These are phyloP conservation scores for Pseudorectes ferrugineus DNA, from an alignment of 2,113 vertebrate species.

Conservation along the genomic window DNA sequence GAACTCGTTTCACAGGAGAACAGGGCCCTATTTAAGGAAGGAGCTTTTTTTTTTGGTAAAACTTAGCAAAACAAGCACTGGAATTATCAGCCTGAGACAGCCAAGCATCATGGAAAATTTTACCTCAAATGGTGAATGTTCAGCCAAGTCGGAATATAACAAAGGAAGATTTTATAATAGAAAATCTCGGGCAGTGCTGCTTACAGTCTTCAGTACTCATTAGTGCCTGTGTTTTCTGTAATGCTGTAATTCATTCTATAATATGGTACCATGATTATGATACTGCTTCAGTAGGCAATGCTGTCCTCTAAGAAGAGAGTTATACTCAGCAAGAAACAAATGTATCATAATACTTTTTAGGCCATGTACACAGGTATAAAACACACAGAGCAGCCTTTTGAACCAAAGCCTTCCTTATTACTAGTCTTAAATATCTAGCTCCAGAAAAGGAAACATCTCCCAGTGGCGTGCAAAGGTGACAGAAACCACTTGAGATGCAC, in stretches of 20 bases:
- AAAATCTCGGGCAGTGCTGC: neutral
- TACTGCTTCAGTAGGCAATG: neutral
- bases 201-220: neutral
- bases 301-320: neutral
- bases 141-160: neutral
- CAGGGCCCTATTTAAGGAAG: neutral
- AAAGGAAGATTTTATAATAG: constrained; percentile 6
- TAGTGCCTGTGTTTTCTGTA: neutral
- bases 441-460: neutral
- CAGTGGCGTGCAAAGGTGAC: neutral
- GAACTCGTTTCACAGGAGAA: neutral
- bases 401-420: neutral
- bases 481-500: neutral
- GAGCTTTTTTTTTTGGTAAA: neutral
- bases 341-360: neutral
- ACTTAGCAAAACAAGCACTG: neutral
- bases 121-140: constrained; percentile 27
- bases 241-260: neutral
- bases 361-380: neutral
- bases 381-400: neutral
- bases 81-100: neutral
- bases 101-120: constrained; percentile 29
- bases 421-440: neutral
- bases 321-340: neutral
- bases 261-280: neutral